A percentile compares a stretch with the other conserved stretches of the same genome.
phyloP scores from a whole-genome alignment of 2,113 vertebrate species.

The Chionodraco myersi region DNA sequence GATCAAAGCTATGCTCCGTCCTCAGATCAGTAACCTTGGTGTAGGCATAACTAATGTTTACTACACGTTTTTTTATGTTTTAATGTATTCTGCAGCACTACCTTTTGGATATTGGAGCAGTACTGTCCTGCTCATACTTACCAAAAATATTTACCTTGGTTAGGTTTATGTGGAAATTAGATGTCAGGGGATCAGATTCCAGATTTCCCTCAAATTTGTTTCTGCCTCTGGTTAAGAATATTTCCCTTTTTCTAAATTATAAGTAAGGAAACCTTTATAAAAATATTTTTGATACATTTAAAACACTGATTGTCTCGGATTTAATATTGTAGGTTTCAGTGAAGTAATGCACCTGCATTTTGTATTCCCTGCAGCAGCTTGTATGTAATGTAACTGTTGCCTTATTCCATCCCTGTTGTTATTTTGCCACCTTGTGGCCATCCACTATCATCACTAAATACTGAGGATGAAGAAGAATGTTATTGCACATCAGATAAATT shows the following conservation, averaged over 20 bases:
- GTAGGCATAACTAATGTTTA: conserved; percentile 12
- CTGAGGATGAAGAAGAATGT: not conserved
- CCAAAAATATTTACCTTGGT: not conserved
- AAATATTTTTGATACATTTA: not conserved
- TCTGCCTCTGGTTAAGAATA: not conserved
- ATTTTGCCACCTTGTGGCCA: conserved; percentile 53
- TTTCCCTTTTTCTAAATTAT: not conserved
- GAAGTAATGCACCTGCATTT: not conserved
- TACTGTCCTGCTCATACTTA: not conserved
- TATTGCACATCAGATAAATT: not conserved
- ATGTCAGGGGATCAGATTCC: not conserved
- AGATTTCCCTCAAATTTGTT: not conserved
- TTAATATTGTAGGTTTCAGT: not conserved
- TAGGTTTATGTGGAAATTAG: not conserved
- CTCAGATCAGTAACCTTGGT: conserved; percentile 42
- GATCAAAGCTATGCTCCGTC: conserved; percentile 62
- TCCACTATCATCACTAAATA: conserved; percentile 11
- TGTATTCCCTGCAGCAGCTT: not conserved
- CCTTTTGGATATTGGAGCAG: not conserved
- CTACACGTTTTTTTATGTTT: not conserved
- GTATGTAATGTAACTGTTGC: rapidly evolving
- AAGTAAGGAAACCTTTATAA: not conserved
- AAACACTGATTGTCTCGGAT: not conserved
- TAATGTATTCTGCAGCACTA: not conserved
- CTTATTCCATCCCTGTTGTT: not conserved